Percentiles rank a stretch among this genome's conserved stretches.
Conservation (phyloP, 2,113 vertebrate genomes). For the Otocyon megalotis region DNA sequence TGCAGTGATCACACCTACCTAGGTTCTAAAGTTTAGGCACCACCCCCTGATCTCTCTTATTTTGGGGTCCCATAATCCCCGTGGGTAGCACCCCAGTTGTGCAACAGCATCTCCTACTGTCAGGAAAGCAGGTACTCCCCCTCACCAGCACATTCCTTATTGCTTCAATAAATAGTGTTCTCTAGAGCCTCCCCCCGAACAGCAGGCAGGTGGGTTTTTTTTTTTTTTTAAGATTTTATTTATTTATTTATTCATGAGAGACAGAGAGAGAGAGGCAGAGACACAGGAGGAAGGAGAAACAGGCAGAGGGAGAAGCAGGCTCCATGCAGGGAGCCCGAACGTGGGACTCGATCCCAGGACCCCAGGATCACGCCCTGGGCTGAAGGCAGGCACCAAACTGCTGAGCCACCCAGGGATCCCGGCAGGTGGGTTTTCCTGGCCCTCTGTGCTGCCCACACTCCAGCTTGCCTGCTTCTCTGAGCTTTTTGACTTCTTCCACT, state of each 20-base stretch:
- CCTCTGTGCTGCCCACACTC: not conserved
- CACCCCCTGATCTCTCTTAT: not conserved
- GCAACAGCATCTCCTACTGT: not conserved
- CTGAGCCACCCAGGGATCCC: no score
- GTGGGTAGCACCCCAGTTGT: not conserved
- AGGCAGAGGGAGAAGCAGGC: no score
- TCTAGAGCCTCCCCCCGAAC: not conserved
- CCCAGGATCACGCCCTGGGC: no score
- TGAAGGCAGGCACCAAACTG: no score
- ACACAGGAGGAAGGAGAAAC: no score
- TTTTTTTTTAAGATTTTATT: no score
- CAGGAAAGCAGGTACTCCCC: not conserved
- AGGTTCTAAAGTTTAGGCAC: not conserved
- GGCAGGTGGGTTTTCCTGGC: not conserved
- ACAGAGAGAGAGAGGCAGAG: no score
- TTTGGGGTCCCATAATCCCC: not conserved
- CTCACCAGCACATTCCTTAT: not conserved
- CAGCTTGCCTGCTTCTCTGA: not conserved
- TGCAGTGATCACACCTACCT: not conserved
- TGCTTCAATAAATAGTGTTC: not conserved
- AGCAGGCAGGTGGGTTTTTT: not conserved
- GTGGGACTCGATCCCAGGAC: no score
- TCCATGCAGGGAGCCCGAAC: no score
- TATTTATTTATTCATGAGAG: no score
- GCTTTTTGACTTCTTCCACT: not conserved